Conservation (phyloP, 2,797 vertebrate species). For the Botia almorhae region DNA sequence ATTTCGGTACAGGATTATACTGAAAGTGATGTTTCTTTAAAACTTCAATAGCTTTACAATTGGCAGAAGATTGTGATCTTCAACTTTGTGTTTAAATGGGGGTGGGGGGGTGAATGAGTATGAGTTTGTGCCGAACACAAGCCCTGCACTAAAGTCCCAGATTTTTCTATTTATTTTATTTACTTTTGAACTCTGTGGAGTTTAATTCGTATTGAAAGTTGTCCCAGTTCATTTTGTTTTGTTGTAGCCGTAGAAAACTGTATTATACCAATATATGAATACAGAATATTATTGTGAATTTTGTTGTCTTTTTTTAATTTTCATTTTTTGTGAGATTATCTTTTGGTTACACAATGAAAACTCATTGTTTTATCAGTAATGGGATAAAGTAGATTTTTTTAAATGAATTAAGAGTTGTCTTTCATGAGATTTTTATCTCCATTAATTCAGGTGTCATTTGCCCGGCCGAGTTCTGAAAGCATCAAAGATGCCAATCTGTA, state of each 20-base stretch:
- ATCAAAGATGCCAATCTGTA: conserved; percentile 91
- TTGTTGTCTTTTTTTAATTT: conserved; percentile 37
- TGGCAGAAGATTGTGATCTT: too few relatives aligned
- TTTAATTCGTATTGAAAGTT: conserved; percentile 50
- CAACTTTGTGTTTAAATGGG: neutral
- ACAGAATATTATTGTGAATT: conserved; percentile 19
- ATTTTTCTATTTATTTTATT: conserved; percentile 38
- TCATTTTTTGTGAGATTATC: neutral
- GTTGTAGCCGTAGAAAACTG: conserved; percentile 34
- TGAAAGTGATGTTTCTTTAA: conserved; percentile 61
- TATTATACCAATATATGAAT: conserved; percentile 43
- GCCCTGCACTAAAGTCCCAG: conserved; percentile 55
- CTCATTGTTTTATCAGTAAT: conserved; percentile 9
- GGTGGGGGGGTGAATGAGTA: conserved; percentile 46
- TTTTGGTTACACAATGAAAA: neutral
- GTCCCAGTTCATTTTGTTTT: conserved; percentile 11
- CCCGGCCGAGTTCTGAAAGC: conserved; percentile 88
- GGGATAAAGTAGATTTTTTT: neutral
- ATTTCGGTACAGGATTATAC: conserved; percentile 71
- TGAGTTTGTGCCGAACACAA: conserved; percentile 65
- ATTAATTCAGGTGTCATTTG: conserved; percentile 83
- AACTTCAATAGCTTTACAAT: too few relatives aligned
- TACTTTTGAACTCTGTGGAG: conserved; percentile 23
- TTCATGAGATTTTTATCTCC: conserved; percentile 24
- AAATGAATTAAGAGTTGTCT: neutral